Evolutionary conservation across 2,113 vertebrate species (phyloP), one percentile per base, ranked within the genome.

Genomic region (Microcebus griseorufus): DNA sequence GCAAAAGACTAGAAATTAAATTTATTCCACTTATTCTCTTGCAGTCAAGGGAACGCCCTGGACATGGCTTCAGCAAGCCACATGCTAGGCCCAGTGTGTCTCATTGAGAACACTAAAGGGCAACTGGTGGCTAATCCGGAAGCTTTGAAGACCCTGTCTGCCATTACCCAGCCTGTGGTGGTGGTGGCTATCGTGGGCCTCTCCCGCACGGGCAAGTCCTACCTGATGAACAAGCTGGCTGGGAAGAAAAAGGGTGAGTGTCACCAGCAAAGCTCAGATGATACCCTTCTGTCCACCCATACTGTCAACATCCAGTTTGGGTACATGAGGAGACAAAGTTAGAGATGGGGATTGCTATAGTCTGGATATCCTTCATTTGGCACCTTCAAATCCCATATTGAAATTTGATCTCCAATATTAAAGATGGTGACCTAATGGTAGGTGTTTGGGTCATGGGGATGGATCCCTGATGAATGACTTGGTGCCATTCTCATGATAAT

Each of bases 221-320:
- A 97, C 91, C 84, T 98, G 78, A 97, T 98, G 98, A 98, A 98
- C 87, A 95, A 92, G 23, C 87, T 98, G 88, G 96, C 96, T 3
- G 90, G 97, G 39, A 79, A 92, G 39, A 89, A 53, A 0, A 93
- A 23, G 0, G 98, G 98, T 98, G 73, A 98, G 95, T 94, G 69
- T 3, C 37, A 3, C 12, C 4, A 29, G 12, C 25, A 78, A 34
- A 76, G 27, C 34, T 86, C 23, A 42, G 4, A 12, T 0, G 6
- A 20, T 20, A 73, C 17, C 45, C 8, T 25, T 65, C 16, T 80
- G 23, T 51, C 6, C 64, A 42, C 5, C 14, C 9, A n/a, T 51
- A 32, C 12, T 7, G 18, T 51, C 32, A 58, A 8, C 22, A 17
- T 10, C n/a, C 12, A 79, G 12, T 10, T 17, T 0, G 3, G n/a